Percentiles rank a stretch among this genome's conserved stretches.
Evolutionary conservation across 2,797 vertebrate genomes (phyloP).

Genomic region (Onychomys torridus): DNA sequence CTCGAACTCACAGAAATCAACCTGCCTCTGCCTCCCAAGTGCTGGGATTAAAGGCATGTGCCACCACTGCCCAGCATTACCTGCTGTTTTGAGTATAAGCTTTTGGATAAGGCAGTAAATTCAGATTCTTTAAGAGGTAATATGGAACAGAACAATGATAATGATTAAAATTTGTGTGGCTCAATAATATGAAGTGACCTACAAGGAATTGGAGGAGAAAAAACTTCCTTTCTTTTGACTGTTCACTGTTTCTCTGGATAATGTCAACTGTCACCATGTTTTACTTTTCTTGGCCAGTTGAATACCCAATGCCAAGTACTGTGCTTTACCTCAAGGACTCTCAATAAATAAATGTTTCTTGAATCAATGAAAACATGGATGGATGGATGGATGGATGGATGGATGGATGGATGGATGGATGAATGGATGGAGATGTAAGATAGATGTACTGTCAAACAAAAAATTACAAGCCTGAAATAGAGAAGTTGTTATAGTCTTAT

Average conservation of each 20-base stretch:
- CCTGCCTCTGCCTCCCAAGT: no score
- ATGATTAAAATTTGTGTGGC: neutral
- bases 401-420: neutral
- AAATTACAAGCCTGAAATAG: neutral
- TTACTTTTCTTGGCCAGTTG: neutral
- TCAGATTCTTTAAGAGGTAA: neutral
- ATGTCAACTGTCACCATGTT: neutral
- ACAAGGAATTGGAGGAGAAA: neutral
- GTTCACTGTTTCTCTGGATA: neutral
- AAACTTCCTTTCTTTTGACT: neutral
- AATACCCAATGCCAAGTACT: neutral
- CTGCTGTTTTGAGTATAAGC: neutral
- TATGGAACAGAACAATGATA: neutral
- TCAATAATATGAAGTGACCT: neutral
- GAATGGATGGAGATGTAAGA: neutral
- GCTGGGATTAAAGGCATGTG: no score
- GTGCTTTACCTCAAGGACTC: neutral
- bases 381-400: neutral
- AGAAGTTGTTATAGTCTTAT: conserved; percentile 12
- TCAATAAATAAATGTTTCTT: neutral
- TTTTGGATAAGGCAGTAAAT: neutral
- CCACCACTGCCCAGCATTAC: no score
- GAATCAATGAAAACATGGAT: neutral
- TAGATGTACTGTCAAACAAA: neutral
- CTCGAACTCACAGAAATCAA: no score